phyloP scores from a whole-genome alignment of 2,888 invertebrate species.

The Chrysolina oricalcia region DNA sequence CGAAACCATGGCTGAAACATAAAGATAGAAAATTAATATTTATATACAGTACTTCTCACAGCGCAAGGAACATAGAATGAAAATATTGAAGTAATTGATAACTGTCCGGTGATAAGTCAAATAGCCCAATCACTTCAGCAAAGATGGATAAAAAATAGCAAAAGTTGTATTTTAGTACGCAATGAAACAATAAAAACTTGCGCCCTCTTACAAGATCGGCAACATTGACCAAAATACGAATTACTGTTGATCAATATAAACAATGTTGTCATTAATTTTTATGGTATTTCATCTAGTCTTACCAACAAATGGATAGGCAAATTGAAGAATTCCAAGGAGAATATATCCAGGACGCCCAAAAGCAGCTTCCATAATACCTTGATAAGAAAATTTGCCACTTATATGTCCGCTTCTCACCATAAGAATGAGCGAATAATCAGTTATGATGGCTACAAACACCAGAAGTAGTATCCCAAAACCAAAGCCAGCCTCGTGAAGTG shows the following conservation, averaged over 20 bases:
- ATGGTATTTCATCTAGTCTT: slow-evolving; percentile 58
- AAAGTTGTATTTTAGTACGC: no score
- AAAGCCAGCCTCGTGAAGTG: slow-evolving; percentile 86
- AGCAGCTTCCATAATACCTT: slow-evolving; percentile 85
- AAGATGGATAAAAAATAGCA: no score
- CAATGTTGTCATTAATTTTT: no score
- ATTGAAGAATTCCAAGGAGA: slow-evolving; percentile 83
- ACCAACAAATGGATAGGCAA: slow-evolving; percentile 90
- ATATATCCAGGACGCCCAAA: slow-evolving; percentile 87
- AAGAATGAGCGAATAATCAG: slow-evolving; percentile 87
- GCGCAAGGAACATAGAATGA: no score
- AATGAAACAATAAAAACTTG: no score
- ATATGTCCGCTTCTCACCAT: slow-evolving; percentile 85
- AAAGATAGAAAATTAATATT: slow-evolving; percentile 12
- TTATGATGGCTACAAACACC: slow-evolving; percentile 81
- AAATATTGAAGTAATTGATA: no score
- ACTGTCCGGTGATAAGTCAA: no score
- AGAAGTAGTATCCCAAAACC: slow-evolving; percentile 83
- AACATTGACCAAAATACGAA: no score
- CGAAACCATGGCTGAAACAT: slow-evolving; percentile 85
- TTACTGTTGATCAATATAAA: no score
- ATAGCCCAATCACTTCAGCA: no score
- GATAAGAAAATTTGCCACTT: slow-evolving; percentile 85
- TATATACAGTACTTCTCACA: no score
- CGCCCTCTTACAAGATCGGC: no score